Conservation (phyloP, 2,888 invertebrate genomes). For the Pseudoips prasinana region DNA sequence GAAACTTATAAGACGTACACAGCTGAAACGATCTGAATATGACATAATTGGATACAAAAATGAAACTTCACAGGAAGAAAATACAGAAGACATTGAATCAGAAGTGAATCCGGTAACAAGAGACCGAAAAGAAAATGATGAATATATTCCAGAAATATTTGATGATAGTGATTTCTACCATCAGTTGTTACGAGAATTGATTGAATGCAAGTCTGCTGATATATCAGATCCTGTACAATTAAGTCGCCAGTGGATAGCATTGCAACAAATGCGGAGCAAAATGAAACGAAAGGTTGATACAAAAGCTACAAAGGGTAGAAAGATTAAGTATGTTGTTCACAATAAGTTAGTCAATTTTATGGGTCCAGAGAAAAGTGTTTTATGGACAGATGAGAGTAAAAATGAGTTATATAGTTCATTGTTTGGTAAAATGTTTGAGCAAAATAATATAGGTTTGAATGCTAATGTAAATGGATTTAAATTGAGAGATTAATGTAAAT, state of each 20-base stretch:
- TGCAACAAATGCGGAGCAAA: slow-evolving; percentile 95
- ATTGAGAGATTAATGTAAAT: slow-evolving; percentile 37
- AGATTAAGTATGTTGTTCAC: slow-evolving; percentile 92
- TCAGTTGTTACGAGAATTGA: slow-evolving; percentile 93
- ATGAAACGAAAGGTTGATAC: slow-evolving; percentile 97
- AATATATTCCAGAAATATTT: slow-evolving; percentile 92
- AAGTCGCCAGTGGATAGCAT: slow-evolving; percentile 94
- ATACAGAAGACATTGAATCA: slow-evolving; percentile 31
- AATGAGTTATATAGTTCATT: slow-evolving; percentile 91
- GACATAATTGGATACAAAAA: slow-evolving; percentile 83
- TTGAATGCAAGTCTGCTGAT: slow-evolving; percentile 93
- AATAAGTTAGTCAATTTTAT: slow-evolving; percentile 94
- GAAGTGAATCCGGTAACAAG: slow-evolving; percentile 41
- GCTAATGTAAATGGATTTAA: slow-evolving; percentile 58
- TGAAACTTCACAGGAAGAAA: slow-evolving; percentile 30
- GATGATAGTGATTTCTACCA: slow-evolving; percentile 99
- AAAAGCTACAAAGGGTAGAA: slow-evolving; percentile 96
- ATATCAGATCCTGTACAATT: slow-evolving; percentile 92
- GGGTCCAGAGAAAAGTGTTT: slow-evolving; percentile 87
- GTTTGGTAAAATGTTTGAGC: slow-evolving; percentile 85
- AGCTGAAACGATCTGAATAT: slow-evolving; percentile 88
- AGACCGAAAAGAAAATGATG: slow-evolving; percentile 73
- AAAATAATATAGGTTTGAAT: slow-evolving; percentile 65
- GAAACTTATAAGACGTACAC: slow-evolving; percentile 90
- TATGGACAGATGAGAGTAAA: slow-evolving; percentile 90